Conservation (phyloP, 2,113 vertebrate genomes). For the Varanus komodoensis region DNA sequence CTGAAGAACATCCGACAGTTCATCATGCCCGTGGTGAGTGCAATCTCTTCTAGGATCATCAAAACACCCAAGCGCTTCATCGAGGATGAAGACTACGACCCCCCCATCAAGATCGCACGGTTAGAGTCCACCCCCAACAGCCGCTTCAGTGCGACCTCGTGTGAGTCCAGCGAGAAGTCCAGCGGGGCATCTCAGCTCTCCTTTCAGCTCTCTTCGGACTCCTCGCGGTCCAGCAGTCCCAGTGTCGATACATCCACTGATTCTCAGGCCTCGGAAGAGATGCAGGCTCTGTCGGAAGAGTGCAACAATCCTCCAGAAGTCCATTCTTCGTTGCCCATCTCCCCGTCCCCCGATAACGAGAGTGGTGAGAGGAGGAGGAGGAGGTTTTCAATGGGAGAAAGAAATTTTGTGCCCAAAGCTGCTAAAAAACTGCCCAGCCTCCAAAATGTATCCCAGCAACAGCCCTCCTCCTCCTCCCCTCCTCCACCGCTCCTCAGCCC, state of each 20-base stretch:
- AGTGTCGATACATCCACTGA: slow-evolving; percentile 96
- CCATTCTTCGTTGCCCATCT: slow-evolving; percentile 81
- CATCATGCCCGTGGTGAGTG: slow-evolving; percentile 98
- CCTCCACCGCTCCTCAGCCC: slow-evolving; percentile 90
- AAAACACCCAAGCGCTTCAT: slow-evolving; percentile 98
- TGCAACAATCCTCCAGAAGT: slow-evolving; percentile 80
- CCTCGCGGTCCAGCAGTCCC: slow-evolving; percentile 95
- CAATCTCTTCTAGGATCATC: slow-evolving; percentile 95
- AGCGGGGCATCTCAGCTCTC: slow-evolving; percentile 95
- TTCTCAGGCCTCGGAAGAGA: slow-evolving; percentile 95
- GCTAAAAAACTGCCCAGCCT: slow-evolving; percentile 86
- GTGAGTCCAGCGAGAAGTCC: slow-evolving; percentile 89
- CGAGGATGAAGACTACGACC: slow-evolving; percentile 92
- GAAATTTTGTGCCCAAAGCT: slow-evolving; percentile 83
- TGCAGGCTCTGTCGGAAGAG: slow-evolving; percentile 88
- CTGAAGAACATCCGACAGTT: slow-evolving; percentile 98
- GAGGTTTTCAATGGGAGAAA: slow-evolving; percentile 80
- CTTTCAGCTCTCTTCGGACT: slow-evolving; percentile 95
- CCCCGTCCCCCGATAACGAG: slow-evolving; percentile 82
- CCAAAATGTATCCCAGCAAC: slow-evolving; percentile 81
- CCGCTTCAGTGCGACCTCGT: slow-evolving; percentile 91
- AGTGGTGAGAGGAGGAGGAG: slow-evolving; percentile 80
- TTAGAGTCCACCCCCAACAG: slow-evolving; percentile 87
- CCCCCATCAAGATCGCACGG: slow-evolving; percentile 91
- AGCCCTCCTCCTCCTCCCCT: slow-evolving; percentile 85